A percentile compares a stretch with the other conserved stretches of the same genome.
These are phyloP conservation scores for Dasypolia templi DNA, from an alignment of 2,888 invertebrate species.

Conservation along the genomic window DNA sequence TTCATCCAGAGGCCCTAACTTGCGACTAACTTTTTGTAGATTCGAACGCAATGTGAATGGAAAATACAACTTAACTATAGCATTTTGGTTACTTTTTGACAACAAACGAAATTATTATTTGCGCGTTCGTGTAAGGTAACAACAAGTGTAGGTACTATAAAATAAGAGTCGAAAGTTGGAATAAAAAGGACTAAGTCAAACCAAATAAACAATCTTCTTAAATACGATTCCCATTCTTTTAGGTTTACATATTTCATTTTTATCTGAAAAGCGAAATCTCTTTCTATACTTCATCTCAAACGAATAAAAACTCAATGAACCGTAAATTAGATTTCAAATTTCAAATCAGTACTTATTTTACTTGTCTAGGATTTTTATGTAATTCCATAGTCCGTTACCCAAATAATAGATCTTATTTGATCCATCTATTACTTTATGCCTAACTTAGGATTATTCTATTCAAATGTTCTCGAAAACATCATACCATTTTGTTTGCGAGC, in stretches of 20 bases:
- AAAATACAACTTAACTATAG: not conserved
- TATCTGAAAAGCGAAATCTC: not conserved
- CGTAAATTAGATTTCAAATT: slow-evolving; percentile 8
- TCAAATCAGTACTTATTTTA: not conserved
- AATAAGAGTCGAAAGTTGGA: not conserved
- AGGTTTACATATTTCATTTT: not conserved
- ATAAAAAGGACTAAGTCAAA: not conserved
- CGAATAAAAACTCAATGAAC: slow-evolving; percentile 9
- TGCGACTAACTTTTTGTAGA: not conserved
- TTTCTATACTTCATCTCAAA: not conserved
- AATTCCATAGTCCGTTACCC: not conserved
- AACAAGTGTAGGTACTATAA: too few relatives aligned
- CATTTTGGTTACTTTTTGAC: not conserved
- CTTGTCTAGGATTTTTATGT: not conserved
- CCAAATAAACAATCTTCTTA: not conserved
- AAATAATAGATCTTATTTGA: not conserved
- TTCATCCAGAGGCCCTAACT: not conserved
- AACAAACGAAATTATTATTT: too few relatives aligned
- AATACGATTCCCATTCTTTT: not conserved
- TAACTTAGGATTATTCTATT: not conserved
- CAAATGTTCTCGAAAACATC: not conserved
- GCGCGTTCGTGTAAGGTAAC: not conserved
- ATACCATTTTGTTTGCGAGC: not conserved
- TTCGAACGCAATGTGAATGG: not conserved
- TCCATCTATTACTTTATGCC: not conserved